Evolutionary conservation across 2,888 invertebrate species (phyloP), one percentile per base, ranked within the genome.

Genomic region (Pristionchus fissidentatus): DNA sequence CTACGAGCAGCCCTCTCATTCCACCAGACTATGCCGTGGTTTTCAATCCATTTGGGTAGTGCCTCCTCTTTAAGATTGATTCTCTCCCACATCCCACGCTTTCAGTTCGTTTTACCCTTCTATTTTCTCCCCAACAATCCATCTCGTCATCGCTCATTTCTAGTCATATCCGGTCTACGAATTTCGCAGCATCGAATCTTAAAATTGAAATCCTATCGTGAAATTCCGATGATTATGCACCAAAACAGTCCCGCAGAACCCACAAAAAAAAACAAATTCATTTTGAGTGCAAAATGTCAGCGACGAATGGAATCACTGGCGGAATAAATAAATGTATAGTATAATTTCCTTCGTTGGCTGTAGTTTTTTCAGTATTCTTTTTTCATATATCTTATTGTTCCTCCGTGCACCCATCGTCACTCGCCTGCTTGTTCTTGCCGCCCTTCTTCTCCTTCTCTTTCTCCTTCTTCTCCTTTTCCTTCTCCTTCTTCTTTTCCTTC

Each of bases 401-500:
- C 10, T 10, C 13, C 26, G 62, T n/a, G 13, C 13, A 15, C 80
- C 78, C 5, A 84, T 77, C 85, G n/a, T 87, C 26, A 7, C 49
- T 35, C 49, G 49, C 70, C 84, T 88, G 86, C 84, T 87, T 87
- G 81, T 83, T 84, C 75, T 62, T 55, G 73, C 85, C 83, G 26
- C 62, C 85, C 15, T 84, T 85, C 5, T 86, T 85, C 73, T 84
- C 84, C 79, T 86, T 85, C n/a, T n/a, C n/a, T 29, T 85, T 85
- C 70, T 85, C 75, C 46, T 88, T 84, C 60, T 85, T 82, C 57
- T 85, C 78, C 82, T 88, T 84, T 29, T 87, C 83, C 49, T 88
- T 81, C 84, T 90, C 85, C 83, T 90, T 86, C 79, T 89, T 86
- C 79, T 89, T 87, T 75, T 89, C 85, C 83, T 88, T 89, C 49